Conservation (phyloP, 1,140 invertebrate genomes). For the Doryteuthis pealeii region DNA sequence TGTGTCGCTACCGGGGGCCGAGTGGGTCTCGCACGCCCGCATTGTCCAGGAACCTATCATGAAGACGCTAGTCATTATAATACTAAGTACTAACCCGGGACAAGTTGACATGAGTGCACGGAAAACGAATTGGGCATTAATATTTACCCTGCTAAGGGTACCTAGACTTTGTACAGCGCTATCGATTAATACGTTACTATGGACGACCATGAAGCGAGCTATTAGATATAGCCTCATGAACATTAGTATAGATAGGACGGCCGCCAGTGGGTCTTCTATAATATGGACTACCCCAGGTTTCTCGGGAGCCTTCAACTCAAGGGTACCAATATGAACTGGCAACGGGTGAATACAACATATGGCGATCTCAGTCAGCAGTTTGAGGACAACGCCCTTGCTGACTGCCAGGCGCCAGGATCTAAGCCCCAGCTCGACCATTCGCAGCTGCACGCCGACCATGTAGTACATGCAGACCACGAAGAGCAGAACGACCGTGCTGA, state of each 20-base stretch:
- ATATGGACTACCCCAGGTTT: slow-evolving; percentile 6
- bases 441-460: slow-evolving; percentile 37
- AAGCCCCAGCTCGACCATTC: slow-evolving; percentile 42
- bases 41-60: slow-evolving; percentile 52
- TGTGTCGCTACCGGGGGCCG: slow-evolving; percentile 26
- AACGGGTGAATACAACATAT: slow-evolving; percentile 45
- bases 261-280: slow-evolving; percentile 23
- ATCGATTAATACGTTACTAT: slow-evolving; percentile 39
- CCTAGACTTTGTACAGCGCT: slow-evolving; percentile 36
- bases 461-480: slow-evolving; percentile 40
- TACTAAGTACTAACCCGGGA: slow-evolving; percentile 45
- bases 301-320: neutral
- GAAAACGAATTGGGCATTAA: slow-evolving; percentile 50
- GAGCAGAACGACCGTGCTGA: slow-evolving; percentile 38
- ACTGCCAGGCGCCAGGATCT: slow-evolving; percentile 45
- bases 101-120: slow-evolving; percentile 55
- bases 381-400: slow-evolving; percentile 33
- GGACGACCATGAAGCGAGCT: slow-evolving; percentile 33
- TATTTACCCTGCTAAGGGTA: slow-evolving; percentile 35
- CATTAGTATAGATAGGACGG: slow-evolving; percentile 35
- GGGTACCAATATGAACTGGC: slow-evolving; percentile 31
- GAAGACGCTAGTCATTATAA: slow-evolving; percentile 47
- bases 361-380: slow-evolving; percentile 35
- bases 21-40: slow-evolving; percentile 44
- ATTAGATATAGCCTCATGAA: slow-evolving; percentile 39